These are phyloP conservation scores for Hybos culiciformis DNA, from an alignment of 2,888 invertebrate species.

Conservation along the genomic window DNA sequence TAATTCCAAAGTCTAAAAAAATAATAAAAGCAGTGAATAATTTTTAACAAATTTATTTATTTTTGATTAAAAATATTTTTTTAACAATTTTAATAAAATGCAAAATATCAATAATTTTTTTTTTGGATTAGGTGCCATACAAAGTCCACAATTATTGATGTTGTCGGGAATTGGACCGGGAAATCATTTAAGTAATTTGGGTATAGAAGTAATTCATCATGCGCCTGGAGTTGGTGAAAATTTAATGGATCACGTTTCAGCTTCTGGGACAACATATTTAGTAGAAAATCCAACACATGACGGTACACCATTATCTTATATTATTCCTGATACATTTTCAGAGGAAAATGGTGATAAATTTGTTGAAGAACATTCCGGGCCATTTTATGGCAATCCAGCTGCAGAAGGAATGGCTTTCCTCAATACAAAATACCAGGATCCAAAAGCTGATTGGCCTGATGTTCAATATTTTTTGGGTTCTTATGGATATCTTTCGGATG, in stretches of 20 bases:
- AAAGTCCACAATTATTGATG: conserved; percentile 84
- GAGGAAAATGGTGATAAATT: conserved; percentile 49
- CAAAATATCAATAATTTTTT: no score
- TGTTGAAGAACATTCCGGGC: conserved; percentile 44
- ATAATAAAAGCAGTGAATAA: no score
- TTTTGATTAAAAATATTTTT: no score
- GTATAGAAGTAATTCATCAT: conserved; percentile 61
- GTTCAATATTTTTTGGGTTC: conserved; percentile 63
- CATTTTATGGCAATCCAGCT: conserved; percentile 60
- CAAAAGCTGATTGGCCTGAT: conserved; percentile 59
- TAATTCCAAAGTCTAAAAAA: conserved; percentile 71
- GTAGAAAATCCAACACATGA: conserved; percentile 41
- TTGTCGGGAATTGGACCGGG: conserved; percentile 72
- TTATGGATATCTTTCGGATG: conserved; percentile 63
- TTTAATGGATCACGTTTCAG: conserved; percentile 69
- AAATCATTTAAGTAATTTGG: conserved; percentile 51
- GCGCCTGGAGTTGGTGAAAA: conserved; percentile 67
- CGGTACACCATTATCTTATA: conserved; percentile 50
- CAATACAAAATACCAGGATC: conserved; percentile 56
- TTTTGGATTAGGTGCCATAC: conserved; percentile 79
- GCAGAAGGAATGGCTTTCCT: conserved; percentile 69
- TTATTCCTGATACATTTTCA: conserved; percentile 50
- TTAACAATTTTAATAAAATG: no score
- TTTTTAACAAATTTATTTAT: no score
- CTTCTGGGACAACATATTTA: conserved; percentile 62